phyloP scores from a whole-genome alignment of 2,888 invertebrate species.

The Trypoxylon attenuatum region DNA sequence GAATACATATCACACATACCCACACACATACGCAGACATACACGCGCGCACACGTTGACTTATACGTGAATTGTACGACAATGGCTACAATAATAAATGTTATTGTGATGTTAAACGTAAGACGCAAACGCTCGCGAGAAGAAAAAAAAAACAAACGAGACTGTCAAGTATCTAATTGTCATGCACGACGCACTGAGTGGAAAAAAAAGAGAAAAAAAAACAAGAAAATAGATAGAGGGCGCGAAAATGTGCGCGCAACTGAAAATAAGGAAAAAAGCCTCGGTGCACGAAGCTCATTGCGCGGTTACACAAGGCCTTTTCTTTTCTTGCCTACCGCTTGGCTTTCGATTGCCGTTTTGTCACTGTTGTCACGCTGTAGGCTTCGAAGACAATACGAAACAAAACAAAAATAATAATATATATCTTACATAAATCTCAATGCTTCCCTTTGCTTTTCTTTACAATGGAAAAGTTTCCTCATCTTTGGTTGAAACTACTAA shows the following conservation, averaged over 20 bases:
- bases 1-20: neutral
- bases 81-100: slow-evolving; percentile 61
- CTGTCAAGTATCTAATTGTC: slow-evolving; percentile 52
- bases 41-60: slow-evolving; percentile 25
- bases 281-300: slow-evolving; percentile 14
- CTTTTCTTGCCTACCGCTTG: slow-evolving; percentile 1
- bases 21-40: slow-evolving; percentile 20
- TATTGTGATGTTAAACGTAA: slow-evolving; percentile 65
- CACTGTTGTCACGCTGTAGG: neutral
- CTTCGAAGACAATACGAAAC: slow-evolving; percentile 2
- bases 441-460: slow-evolving; percentile 44
- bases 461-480: slow-evolving; percentile 62
- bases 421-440: slow-evolving; percentile 58
- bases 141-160: slow-evolving; percentile 53
- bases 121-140: slow-evolving; percentile 43
- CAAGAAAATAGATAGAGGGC: neutral
- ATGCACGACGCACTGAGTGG: slow-evolving; percentile 51
- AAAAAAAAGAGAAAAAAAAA: slow-evolving; percentile 14
- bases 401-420: slow-evolving; percentile 45
- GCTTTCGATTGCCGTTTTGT: slow-evolving; percentile 10
- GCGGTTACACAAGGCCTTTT: slow-evolving; percentile 6
- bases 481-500: slow-evolving; percentile 74
- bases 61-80: slow-evolving; percentile 44
- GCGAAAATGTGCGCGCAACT: slow-evolving; percentile 8
- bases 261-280: slow-evolving; percentile 9